Conservation (phyloP, 2,888 invertebrate genomes). For the Fabriciana adippe region DNA sequence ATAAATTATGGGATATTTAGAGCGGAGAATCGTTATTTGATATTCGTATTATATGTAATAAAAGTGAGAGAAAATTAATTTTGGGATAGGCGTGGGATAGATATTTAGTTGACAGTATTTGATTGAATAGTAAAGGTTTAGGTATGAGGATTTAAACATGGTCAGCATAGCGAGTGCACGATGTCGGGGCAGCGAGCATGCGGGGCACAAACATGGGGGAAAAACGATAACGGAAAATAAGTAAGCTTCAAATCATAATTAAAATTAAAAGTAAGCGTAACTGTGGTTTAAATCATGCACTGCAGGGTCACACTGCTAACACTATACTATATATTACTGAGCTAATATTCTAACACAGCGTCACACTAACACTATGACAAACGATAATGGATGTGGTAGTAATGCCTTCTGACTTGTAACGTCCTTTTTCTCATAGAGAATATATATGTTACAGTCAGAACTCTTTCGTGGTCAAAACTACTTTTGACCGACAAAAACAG, state of each 20-base stretch:
- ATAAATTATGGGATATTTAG: neutral
- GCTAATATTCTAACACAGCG: constrained; percentile 12
- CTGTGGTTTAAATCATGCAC: constrained; percentile 58
- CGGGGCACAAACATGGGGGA: constrained; percentile 72
- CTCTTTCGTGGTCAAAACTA: no score
- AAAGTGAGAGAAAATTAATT: no score
- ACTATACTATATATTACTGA: constrained; percentile 5
- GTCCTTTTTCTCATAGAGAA: no score
- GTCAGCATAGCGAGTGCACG: constrained; percentile 59
- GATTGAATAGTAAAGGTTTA: neutral
- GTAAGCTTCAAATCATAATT: constrained; percentile 53
- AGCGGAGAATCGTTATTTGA: no score
- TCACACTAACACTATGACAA: constrained; percentile 14
- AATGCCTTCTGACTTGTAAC: no score
- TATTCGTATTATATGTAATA: no score
- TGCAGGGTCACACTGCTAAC: constrained; percentile 51
- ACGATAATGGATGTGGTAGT: neutral
- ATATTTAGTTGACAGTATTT: neutral
- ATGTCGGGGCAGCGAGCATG: constrained; percentile 65
- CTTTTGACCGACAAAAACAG: no score
- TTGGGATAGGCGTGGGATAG: neutral
- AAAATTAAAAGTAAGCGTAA: constrained; percentile 39
- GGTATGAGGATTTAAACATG: constrained; percentile 26
- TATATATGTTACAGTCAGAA: no score
- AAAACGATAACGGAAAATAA: constrained; percentile 65